Evolutionary conservation across 2,888 invertebrate species (phyloP).

Genomic region (Cyrtodaria siliqua): DNA sequence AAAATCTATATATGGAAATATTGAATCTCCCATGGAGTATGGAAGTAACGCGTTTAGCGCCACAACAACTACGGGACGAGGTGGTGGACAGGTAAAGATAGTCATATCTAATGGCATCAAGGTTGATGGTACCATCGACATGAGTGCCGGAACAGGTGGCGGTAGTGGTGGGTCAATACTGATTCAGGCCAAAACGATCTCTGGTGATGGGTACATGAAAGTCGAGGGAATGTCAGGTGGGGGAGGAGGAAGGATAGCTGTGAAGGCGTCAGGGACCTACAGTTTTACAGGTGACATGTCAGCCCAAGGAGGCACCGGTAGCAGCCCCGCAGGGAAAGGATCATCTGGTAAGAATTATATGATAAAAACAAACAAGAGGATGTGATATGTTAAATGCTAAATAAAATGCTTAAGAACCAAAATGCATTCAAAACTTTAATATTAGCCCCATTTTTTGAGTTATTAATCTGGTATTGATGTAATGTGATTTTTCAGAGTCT

Average conservation of each 20-base stretch:
- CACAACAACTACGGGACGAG: conserved; percentile 47
- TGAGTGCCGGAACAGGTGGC: conserved; percentile 66
- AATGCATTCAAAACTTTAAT: too few relatives aligned
- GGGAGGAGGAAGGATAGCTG: conserved; percentile 65
- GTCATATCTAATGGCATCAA: conserved; percentile 33
- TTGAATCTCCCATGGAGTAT: conserved; percentile 64
- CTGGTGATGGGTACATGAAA: conserved; percentile 65
- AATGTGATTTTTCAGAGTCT: too few relatives aligned
- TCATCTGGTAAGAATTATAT: conserved; percentile 33
- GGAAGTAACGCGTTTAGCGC: conserved; percentile 74
- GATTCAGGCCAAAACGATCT: conserved; percentile 46
- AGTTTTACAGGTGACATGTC: conserved; percentile 48
- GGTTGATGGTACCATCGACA: conserved; percentile 69
- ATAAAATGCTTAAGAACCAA: too few relatives aligned
- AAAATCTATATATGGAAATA: conserved; percentile 65
- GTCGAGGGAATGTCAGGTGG: conserved; percentile 68
- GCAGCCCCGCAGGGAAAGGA: conserved; percentile 26
- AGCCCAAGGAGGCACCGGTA: conserved; percentile 28
- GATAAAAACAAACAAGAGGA: too few relatives aligned
- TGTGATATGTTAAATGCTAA: too few relatives aligned
- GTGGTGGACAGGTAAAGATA: conserved; percentile 72
- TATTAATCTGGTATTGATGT: too few relatives aligned
- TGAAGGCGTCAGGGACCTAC: conserved; percentile 28
- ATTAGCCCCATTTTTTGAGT: too few relatives aligned
- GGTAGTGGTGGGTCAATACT: conserved; percentile 75